Evolutionary conservation across 1,140 invertebrate genomes (phyloP).

Genomic region (Drosophila sturtevanti): DNA sequence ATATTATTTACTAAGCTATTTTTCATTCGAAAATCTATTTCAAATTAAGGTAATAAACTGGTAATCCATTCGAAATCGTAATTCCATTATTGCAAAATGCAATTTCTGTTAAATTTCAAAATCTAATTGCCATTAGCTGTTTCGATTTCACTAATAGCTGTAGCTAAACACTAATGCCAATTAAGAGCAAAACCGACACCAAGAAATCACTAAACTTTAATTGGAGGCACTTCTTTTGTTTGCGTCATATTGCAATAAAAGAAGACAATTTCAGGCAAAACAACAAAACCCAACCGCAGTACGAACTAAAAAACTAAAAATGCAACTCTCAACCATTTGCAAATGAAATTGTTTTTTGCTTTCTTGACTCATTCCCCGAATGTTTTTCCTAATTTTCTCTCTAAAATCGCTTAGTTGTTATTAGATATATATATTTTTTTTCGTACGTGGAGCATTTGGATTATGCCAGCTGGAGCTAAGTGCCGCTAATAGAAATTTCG

Average conservation of each 20-base stretch:
- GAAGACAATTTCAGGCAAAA: neutral
- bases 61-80: neutral
- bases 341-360: constrained; percentile 61
- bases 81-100: constrained; percentile 17
- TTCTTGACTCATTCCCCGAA: constrained; percentile 32
- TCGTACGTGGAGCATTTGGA: constrained; percentile 27
- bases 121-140: constrained; percentile 55
- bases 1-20: too few relatives aligned
- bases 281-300: constrained; percentile 7
- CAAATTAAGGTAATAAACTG: neutral
- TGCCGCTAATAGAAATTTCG: constrained; percentile 79
- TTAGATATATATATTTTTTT: constrained; percentile 72
- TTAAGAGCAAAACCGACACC: constrained; percentile 36
- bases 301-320: constrained; percentile 28
- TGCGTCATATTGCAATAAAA: constrained; percentile 36
- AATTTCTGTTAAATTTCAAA: neutral
- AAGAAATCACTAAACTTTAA: constrained; percentile 44
- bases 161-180: constrained; percentile 24
- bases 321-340: constrained; percentile 45
- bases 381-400: constrained; percentile 57
- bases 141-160: constrained; percentile 57
- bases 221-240: constrained; percentile 32
- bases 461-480: constrained; percentile 74
- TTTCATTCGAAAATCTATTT: too few relatives aligned
- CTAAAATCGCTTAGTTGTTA: constrained; percentile 76